These are phyloP conservation scores for Sesamia inferens DNA, from an alignment of 2,888 invertebrate species.

Conservation along the genomic window DNA sequence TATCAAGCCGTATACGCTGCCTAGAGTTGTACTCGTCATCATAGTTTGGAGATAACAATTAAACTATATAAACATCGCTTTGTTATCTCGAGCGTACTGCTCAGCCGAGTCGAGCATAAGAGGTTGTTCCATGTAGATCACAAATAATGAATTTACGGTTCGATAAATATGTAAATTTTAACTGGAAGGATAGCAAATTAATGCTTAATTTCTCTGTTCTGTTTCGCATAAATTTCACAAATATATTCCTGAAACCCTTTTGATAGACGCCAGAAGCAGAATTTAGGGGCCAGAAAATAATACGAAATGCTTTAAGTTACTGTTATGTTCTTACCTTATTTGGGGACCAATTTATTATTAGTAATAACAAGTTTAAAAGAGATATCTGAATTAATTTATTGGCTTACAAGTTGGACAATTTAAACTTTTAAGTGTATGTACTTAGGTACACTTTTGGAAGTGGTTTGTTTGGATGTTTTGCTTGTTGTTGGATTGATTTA, in stretches of 20 bases:
- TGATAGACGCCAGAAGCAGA: constrained; percentile 72
- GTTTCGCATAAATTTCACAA: constrained; percentile 83
- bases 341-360: constrained; percentile 69
- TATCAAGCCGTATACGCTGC: constrained; percentile 7
- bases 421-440: constrained; percentile 58
- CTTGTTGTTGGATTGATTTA: constrained; percentile 55
- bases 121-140: constrained; percentile 70
- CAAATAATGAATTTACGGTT: constrained; percentile 79
- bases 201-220: constrained; percentile 84
- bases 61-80: constrained; percentile 55
- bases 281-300: constrained; percentile 73
- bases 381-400: constrained; percentile 70
- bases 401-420: constrained; percentile 64
- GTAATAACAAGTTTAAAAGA: constrained; percentile 66
- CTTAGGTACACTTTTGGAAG: constrained; percentile 43
- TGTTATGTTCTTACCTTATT: constrained; percentile 54
- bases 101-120: constrained; percentile 40
- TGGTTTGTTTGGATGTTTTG: constrained; percentile 44
- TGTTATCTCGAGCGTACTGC: constrained; percentile 25
- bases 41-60: constrained; percentile 48
- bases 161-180: constrained; percentile 85
- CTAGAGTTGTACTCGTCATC: constrained; percentile 9
- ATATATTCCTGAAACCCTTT: constrained; percentile 80
- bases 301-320: constrained; percentile 70
- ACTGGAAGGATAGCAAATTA: constrained; percentile 81